Evolutionary conservation across 2,113 vertebrate genomes (phyloP), one percentile per base, ranked within the genome.

Genomic region (Polyodon spathula): DNA sequence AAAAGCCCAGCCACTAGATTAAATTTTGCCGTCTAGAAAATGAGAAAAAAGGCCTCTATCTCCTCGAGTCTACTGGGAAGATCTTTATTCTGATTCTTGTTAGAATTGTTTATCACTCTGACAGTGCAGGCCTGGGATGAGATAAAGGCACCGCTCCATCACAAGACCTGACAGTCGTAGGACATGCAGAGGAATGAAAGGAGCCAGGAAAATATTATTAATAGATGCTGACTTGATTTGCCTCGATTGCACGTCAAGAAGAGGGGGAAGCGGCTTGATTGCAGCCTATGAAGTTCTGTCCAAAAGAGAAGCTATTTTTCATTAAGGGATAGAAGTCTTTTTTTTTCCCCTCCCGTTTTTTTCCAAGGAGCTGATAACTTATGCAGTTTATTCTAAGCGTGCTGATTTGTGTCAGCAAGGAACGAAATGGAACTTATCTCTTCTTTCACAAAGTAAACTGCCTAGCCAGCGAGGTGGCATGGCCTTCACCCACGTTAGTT

Each of bases 11-110:
- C 85, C 82, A 88, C 88, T 91, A 95, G 94, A 96, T 95, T 96
- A 94, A 92, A 95, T 93, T 97, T 94, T 94, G 89, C 92, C 88
- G 64, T 93, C 92, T 92, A 95, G 94, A 97, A 97, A 97, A 96
- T 97, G 93, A 96, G 95, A 95, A 96, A 95, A 95, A 87, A 82
- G 74, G 87, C 84, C 89, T 92, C 89, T 97, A 95, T 97, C 93
- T 94, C 84, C 78, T 87, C 78, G 86, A 94, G 95, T 97, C 93
- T 95, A 91, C 92, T 94, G 93, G 94, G 94, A 92, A 97, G 94
- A 95, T 97, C 93, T 95, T 95, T 95, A 95, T 97, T 97, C 92
- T 94, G 95, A 98, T 98, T 95, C 94, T 97, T 98, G 95, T 98
- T 97, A 94, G 94, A 98, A 96, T 98, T 97, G 95, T 98, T 98